Evolutionary conservation across 35 echinoderm and acorn worm species (phyloP), one percentile per base, ranked within the genome.

Genomic region (Heliocidaris erythrogramma): DNA sequence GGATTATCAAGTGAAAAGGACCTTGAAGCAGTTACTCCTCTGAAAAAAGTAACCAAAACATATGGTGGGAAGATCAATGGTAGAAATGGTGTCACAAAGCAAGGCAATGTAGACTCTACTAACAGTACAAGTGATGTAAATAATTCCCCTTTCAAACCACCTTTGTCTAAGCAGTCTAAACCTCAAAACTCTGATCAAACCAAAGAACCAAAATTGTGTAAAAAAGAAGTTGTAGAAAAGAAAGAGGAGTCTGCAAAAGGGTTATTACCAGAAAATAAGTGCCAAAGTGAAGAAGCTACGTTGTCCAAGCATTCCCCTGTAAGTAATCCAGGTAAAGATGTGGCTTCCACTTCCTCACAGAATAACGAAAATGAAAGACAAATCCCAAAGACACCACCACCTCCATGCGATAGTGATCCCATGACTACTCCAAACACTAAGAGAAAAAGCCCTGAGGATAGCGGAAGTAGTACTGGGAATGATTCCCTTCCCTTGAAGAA

Each of bases 401-500:
- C 87, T 89, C 8, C 87, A 35, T 16, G 91, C 21, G 53, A 96
- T 9, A 90, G 93, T 10, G 87, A 95, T 91, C 95, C 94, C 2
- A 96, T 94, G 93, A 96, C 95, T 48, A 96, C 96, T 48, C 94
- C 96, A 30, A 85, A 56, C 5, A 49, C 59, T 30, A 88, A 94
- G 32, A 31, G 90, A 32, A 59, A 88, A 50, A 5, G 94, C 65
- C 88, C 96, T 92, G 90, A 92, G 32, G 48, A 95, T 29, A 56
- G 31, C 32, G 47, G 93, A 89, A 94, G 93, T 21, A 71, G 85
- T 32, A 56, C 91, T 92, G 91, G 91, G 86, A 48, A 88, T 24
- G 86, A 86, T 71, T 86, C 96, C 24, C 85, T 92, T 16, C 96
- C 94, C 8, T 49, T 94, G 48, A 94, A 96, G 49, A 96, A 98